Evolutionary conservation across 2,797 vertebrate genomes (phyloP).

Genomic region (Sebastes trivittatus): DNA sequence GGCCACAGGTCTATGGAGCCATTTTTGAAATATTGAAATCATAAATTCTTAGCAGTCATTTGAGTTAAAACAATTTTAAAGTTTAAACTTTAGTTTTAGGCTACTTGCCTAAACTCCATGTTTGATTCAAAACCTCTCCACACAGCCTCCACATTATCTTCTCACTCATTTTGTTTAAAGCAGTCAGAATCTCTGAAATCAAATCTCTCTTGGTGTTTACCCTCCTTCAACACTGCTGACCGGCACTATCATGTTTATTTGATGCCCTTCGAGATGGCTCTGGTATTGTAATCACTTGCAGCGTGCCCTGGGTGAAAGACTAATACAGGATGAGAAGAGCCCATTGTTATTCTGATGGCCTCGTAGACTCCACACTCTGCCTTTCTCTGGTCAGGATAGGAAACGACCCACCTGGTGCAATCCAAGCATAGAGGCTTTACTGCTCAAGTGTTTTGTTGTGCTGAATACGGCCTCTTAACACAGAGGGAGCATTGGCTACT

Average conservation of each 20-base stretch:
- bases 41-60: neutral
- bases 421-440: slow-evolving; percentile 50
- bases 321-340: slow-evolving; percentile 43
- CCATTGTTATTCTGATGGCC: slow-evolving; percentile 59
- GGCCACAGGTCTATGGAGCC: neutral
- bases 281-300: slow-evolving; percentile 52
- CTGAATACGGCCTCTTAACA: slow-evolving; percentile 47
- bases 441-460: slow-evolving; percentile 64
- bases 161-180: neutral
- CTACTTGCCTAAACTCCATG: neutral
- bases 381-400: slow-evolving; percentile 41
- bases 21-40: neutral
- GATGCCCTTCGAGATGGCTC: slow-evolving; percentile 42
- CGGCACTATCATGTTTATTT: slow-evolving; percentile 38
- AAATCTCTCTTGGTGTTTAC: neutral
- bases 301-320: slow-evolving; percentile 21
- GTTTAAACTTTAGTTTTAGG: neutral
- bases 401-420: slow-evolving; percentile 71
- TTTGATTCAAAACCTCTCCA: neutral
- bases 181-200: neutral
- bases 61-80: too few species aligned
- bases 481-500: slow-evolving; percentile 21
- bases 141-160: neutral
- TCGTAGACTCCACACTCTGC: slow-evolving; percentile 20
- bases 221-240: slow-evolving; percentile 1